phyloP scores from a whole-genome alignment of 2,797 vertebrate genomes.

The Anableps anableps region DNA sequence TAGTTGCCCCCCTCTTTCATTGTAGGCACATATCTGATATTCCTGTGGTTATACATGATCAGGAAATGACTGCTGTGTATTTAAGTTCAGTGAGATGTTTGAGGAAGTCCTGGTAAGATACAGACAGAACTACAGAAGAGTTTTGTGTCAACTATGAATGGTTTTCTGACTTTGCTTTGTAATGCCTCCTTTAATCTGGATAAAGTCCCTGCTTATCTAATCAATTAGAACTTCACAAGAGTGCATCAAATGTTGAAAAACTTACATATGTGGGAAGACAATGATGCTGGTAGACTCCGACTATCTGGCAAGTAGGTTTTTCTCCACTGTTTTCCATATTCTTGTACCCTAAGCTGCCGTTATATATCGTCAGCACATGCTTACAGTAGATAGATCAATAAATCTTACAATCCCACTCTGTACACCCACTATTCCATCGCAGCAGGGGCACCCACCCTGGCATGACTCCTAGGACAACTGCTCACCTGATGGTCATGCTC shows the following conservation, averaged over 20 bases:
- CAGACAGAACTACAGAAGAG: neutral
- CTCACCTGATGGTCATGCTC: neutral
- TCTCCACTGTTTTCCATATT: neutral
- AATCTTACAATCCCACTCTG: too few relatives aligned
- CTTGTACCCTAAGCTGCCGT: too few relatives aligned
- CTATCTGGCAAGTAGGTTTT: neutral
- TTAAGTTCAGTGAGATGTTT: neutral
- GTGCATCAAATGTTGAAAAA: neutral
- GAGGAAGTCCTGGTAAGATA: neutral
- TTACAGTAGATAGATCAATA: too few relatives aligned
- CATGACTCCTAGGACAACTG: too few relatives aligned
- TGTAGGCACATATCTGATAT: neutral
- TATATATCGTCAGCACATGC: too few relatives aligned
- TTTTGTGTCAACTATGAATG: neutral
- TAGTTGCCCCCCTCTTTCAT: neutral
- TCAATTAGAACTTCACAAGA: neutral
- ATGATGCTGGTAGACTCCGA: neutral
- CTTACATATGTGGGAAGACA: neutral
- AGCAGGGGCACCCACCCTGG: too few relatives aligned
- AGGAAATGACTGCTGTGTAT: neutral
- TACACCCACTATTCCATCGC: too few relatives aligned
- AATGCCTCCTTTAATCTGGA: too few relatives aligned
- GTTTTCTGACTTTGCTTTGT: neutral
- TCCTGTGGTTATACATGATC: neutral
- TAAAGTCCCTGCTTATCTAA: neutral